Base-by-base conservation (phyloP, 2,113 vertebrate genomes). In the Catharus fuscescens region DNA sequence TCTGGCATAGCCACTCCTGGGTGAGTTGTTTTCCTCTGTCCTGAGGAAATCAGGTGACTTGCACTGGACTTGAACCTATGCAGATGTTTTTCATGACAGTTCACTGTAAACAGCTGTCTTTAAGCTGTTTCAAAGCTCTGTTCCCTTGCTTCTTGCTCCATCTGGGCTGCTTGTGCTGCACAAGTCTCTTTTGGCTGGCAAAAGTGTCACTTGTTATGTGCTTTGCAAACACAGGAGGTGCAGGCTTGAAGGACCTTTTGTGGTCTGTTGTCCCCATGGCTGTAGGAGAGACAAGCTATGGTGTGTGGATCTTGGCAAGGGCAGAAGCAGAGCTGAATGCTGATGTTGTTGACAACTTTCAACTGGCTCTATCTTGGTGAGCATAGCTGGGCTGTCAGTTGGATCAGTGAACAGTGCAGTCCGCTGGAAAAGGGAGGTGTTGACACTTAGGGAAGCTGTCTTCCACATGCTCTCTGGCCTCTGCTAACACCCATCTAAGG, bases 11-110 rank as follows among this genome's bases (percentile, higher is more conserved):
- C 15, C 12, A 5, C 59, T 57, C 61, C 34, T 59, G 82, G 38
- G 47, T 52, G 54, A 88, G 47, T 66, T 93, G 85, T 94, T 94
- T 94, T 82, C 54, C 23, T 88, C 71, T 50, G 29, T 34, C 34
- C 72, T 70, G 56, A 74, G 82, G 82, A 86, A 88, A 90, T 62
- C 25, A 7, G 79, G 74, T 83, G 71, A 73, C 71, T 79, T 16
- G 24, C 11, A 10, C 67, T 86, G 78, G 85, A 28, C 70, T 21
- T 80, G 81, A 88, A 72, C 70, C 40, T 65, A 10, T 53, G 13
- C 72, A 92, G 91, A 82, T 88, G 86, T 92, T 83, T 91, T 66
- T 64, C 38, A 18, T 71, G 71, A 38, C 78, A 54, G 36, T 53
- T 92, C 69, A 47, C 42, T 59, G 21, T 87, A 77, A 57, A 57